Percentiles rank a stretch among this genome's conserved stretches.
Evolutionary conservation across 2,888 invertebrate species (phyloP).

Genomic region (Lithosia quadra): DNA sequence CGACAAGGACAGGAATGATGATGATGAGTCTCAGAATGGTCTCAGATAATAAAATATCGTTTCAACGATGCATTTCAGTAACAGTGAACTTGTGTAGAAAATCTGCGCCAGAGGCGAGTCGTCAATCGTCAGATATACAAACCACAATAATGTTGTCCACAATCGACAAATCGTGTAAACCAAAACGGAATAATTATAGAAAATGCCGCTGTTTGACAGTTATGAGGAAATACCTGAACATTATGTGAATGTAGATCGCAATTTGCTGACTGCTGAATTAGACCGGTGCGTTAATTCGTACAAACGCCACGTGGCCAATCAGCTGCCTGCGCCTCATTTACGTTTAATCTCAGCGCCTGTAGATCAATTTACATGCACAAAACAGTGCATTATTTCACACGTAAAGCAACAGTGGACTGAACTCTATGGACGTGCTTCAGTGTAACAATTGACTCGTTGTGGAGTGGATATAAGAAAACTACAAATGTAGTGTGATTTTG

Average conservation of each 20-base stretch:
- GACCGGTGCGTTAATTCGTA: neutral
- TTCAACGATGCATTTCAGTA: no score
- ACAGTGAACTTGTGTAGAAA: no score
- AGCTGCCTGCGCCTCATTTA: constrained; percentile 14
- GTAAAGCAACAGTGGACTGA: neutral
- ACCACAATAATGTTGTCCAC: neutral
- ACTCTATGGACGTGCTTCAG: neutral
- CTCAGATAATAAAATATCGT: no score
- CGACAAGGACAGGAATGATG: no score
- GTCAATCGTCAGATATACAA: neutral
- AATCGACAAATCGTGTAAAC: neutral
- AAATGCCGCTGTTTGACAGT: neutral
- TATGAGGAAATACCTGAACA: constrained; percentile 5
- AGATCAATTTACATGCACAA: constrained; percentile 6
- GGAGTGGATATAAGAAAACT: neutral
- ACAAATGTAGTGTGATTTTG: neutral
- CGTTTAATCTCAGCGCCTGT: neutral
- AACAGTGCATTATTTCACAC: neutral
- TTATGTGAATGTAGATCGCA: constrained; percentile 6
- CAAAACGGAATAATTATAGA: neutral
- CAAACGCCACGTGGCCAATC: constrained; percentile 15
- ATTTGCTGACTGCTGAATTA: constrained; percentile 10
- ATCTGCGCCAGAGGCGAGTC: no score
- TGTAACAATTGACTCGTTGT: neutral
- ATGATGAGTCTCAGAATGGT: no score